A percentile compares a stretch with the other conserved stretches of the same genome.
Conservation (phyloP, 2,113 vertebrate species). For the Procapra przewalskii region DNA sequence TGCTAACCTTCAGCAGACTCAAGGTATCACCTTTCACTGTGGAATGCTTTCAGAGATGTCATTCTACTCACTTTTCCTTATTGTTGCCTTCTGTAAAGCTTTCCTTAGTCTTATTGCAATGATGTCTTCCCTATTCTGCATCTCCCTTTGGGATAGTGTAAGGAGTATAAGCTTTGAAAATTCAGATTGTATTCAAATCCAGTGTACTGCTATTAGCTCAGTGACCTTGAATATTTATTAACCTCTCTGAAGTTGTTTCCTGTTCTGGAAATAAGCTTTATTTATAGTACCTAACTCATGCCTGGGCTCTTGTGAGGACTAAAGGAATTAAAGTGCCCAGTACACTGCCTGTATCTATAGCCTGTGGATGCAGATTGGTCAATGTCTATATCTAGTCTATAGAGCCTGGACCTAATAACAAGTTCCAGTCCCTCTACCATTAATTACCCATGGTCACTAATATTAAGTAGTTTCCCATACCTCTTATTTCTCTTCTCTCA, state of each 20-base stretch:
- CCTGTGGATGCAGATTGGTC: background rate
- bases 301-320: background rate
- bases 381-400: background rate
- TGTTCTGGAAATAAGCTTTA: background rate
- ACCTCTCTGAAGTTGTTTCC: background rate
- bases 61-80: background rate
- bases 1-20: background rate
- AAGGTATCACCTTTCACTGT: background rate
- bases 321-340: background rate
- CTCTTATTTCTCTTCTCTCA: background rate
- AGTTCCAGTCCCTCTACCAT: background rate
- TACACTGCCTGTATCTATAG: background rate
- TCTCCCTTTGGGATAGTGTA: background rate
- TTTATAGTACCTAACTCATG: background rate
- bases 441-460: background rate
- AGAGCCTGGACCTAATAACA: background rate
- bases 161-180: background rate
- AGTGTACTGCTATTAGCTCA: background rate
- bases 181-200: background rate
- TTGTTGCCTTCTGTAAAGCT: background rate
- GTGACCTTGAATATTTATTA: conserved; percentile 23
- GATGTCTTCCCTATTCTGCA: background rate
- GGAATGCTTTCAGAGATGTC: background rate
- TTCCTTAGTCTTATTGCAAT: background rate
- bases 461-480: background rate